Evolutionary conservation across 2,888 invertebrate species (phyloP).

Genomic region (Elmis aenea): DNA sequence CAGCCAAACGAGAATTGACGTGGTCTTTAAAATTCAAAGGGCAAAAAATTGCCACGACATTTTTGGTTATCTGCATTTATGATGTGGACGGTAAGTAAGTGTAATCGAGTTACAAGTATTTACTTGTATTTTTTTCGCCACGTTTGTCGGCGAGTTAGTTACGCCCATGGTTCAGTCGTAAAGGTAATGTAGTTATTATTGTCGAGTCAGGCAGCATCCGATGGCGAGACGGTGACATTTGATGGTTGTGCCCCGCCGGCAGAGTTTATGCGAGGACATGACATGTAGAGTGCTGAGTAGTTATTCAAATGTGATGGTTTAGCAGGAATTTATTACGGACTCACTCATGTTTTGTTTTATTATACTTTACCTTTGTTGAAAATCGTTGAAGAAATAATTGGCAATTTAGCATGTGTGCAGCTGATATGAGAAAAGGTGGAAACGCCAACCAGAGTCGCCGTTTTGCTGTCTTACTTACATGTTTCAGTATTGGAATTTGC

Average conservation of each 20-base stretch:
- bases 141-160: constrained; percentile 33
- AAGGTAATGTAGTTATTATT: constrained; percentile 31
- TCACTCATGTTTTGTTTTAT: too few species aligned
- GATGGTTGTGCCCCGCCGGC: constrained; percentile 9
- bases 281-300: constrained; percentile 12
- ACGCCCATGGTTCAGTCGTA: constrained; percentile 32
- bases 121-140: constrained; percentile 24
- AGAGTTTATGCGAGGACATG: constrained; percentile 13
- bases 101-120: constrained; percentile 29
- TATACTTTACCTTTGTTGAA: too few species aligned
- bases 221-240: constrained; percentile 10
- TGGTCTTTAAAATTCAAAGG: constrained; percentile 2
- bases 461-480: too few species aligned
- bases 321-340: constrained; percentile 11
- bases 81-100: constrained; percentile 22
- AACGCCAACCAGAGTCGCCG: too few species aligned
- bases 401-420: too few species aligned
- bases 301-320: constrained; percentile 13
- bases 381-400: too few species aligned
- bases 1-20: constrained; percentile 11
- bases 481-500: too few species aligned
- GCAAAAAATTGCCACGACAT: constrained; percentile 3
- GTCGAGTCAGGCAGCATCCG: constrained; percentile 8
- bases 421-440: too few species aligned
- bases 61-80: constrained; percentile 14